These are phyloP conservation scores for Hyposoter dolosus DNA, from an alignment of 2,888 invertebrate genomes.

Conservation along the genomic window DNA sequence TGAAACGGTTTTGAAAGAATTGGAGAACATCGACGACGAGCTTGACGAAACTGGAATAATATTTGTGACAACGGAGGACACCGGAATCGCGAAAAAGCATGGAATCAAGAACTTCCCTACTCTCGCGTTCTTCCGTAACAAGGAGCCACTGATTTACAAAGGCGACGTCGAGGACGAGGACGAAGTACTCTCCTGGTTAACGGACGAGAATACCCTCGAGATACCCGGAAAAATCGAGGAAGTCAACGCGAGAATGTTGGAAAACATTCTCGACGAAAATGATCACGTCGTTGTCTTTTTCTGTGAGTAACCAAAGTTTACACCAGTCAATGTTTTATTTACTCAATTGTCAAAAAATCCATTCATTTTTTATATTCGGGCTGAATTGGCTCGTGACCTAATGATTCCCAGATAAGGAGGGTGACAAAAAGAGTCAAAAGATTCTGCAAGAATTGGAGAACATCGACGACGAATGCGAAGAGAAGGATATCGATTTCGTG, in stretches of 20 bases:
- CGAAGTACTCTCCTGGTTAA: conserved; percentile 95
- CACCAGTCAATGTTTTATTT: background rate
- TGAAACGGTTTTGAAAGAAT: conserved; percentile 92
- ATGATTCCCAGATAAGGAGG: conserved; percentile 91
- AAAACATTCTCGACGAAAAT: conserved; percentile 94
- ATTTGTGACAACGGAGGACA: conserved; percentile 96
- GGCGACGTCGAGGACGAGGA: conserved; percentile 96
- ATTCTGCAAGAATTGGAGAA: conserved; percentile 95
- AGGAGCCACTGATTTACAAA: conserved; percentile 93
- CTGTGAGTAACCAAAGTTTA: conserved; percentile 89
- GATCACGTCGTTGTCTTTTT: conserved; percentile 96
- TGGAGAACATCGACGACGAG: conserved; percentile 97
- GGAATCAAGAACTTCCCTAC: conserved; percentile 94
- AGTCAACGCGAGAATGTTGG: conserved; percentile 95
- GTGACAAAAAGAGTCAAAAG: conserved; percentile 95
- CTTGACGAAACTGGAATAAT: conserved; percentile 96
- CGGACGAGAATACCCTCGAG: conserved; percentile 95
- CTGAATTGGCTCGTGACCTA: background rate
- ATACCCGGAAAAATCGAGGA: conserved; percentile 97
- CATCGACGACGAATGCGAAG: conserved; percentile 97
- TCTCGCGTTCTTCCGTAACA: conserved; percentile 95
- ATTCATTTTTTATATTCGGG: background rate
- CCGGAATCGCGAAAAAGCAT: conserved; percentile 92
- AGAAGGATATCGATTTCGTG: conserved; percentile 95
- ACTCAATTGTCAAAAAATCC: background rate